Base-by-base conservation (phyloP, 2,888 invertebrate genomes). In the Sarcophaga variegata region DNA sequence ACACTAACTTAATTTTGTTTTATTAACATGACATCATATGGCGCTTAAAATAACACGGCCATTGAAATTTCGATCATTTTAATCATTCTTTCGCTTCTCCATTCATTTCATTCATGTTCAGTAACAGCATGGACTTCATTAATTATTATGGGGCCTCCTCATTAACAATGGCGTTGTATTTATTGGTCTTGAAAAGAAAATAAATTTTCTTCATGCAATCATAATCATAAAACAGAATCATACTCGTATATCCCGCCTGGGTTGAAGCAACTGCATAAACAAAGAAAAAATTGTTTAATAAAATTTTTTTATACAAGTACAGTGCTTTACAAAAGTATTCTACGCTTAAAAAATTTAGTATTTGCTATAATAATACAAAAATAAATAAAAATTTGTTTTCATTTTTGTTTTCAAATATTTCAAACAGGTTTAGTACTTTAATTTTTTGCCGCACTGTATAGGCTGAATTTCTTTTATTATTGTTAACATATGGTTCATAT, bases 91-190 rank as follows among this genome's bases (percentile, higher is more conserved):
- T 37, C 37, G 2, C 10, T 37, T 37, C 2, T 37, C 8, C 37
- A 10, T 37, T 2, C 8, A 37, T 37, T 37, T 37, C 10, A 37
- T 37, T 8, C 37, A 10, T 37, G 10, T 37, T n/a, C 71, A 72
- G 77, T 60, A 77, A 83, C 72, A 77, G 77, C 72, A 67, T 72
- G 78, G 86, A 86, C 83, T 86, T 86, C 81, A 83, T 83, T 86
- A 86, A 83, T 86, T 83, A 83, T 77, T 81, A 83, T 83, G 81
- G 54, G 37, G 8, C 37, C 37, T 37, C 83, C 81, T 83, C 81
- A 81, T 75, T 81, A 81, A 83, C 83, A 83, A 81, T 81, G 62
- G 76, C 69, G 74, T 81, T n/a, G 70, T 71, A 64, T 82, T 69
- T 70, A 64, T 63, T 14, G 62, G 37, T 37, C 37, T 37, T 69